Percentiles rank a stretch among this genome's conserved stretches.
Evolutionary conservation across 1,140 invertebrate species (phyloP).

Genomic region (Dryas iulia): DNA sequence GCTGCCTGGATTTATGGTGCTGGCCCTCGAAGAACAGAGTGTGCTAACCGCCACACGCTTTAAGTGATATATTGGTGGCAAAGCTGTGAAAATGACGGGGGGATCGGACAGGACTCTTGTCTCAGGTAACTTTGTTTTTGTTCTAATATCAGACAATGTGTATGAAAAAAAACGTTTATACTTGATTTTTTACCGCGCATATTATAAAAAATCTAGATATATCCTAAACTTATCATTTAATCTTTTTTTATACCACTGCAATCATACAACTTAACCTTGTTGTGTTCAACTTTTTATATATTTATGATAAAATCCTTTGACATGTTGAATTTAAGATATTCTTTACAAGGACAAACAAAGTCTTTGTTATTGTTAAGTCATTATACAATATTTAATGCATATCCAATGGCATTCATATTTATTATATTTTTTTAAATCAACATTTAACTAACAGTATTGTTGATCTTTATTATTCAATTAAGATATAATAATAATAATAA

Average conservation of each 20-base stretch:
- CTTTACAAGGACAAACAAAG: not conserved
- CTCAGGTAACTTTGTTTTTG: slow-evolving; percentile 70
- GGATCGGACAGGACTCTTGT: slow-evolving; percentile 57
- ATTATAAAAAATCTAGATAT: not conserved
- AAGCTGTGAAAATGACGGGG: slow-evolving; percentile 54
- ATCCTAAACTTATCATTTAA: not conserved
- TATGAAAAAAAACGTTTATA: slow-evolving; percentile 8
- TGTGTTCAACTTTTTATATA: not conserved
- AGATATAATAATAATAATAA: no score
- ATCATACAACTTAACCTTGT: not conserved
- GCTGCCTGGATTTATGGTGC: slow-evolving; percentile 74
- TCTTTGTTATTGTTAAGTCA: slow-evolving; percentile 1
- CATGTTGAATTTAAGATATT: not conserved
- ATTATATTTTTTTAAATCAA: not conserved
- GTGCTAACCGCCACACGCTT: slow-evolving; percentile 47
- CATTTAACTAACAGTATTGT: not conserved
- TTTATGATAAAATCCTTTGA: not conserved
- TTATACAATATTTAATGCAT: not conserved
- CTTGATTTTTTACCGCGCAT: not conserved
- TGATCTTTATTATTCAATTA: not conserved
- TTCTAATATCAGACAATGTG: slow-evolving; percentile 46
- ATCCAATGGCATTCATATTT: not conserved
- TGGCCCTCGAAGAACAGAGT: slow-evolving; percentile 59
- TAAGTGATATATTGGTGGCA: slow-evolving; percentile 44
- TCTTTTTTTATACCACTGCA: not conserved